phyloP scores from a whole-genome alignment of 1,140 invertebrate genomes.

The Acyrthosiphon pisum region DNA sequence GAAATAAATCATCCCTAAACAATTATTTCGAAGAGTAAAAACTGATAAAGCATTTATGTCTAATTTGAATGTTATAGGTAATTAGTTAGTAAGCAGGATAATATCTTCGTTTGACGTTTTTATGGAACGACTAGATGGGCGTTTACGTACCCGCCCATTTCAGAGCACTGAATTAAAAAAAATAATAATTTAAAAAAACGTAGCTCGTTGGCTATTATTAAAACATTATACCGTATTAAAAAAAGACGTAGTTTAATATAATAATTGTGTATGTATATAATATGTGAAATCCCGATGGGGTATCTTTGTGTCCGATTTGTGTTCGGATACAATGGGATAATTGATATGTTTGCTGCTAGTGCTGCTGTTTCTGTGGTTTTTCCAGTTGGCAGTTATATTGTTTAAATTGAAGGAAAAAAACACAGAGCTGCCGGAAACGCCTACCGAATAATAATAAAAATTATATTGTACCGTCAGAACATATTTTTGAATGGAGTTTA shows the following conservation, averaged over 20 bases:
- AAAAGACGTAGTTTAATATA: conserved; percentile 31
- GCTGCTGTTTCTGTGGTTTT: conserved; percentile 51
- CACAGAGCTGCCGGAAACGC: conserved; percentile 55
- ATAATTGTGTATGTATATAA: conserved; percentile 48
- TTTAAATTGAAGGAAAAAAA: conserved; percentile 51
- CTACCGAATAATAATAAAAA: conserved; percentile 57
- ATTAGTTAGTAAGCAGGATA: conserved; percentile 5
- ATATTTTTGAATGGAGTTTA: conserved; percentile 41
- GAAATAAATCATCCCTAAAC: background rate
- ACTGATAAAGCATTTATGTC: background rate
- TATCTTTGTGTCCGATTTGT: conserved; percentile 56
- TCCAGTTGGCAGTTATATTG: conserved; percentile 55
- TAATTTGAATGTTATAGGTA: background rate
- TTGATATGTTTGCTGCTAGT: conserved; percentile 52
- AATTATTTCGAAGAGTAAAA: background rate
- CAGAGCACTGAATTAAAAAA: conserved; percentile 12
- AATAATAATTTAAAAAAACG: background rate
- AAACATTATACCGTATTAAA: conserved; percentile 45
- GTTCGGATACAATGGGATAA: conserved; percentile 56
- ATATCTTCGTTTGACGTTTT: conserved; percentile 54
- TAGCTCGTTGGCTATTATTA: conserved; percentile 29
- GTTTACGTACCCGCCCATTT: conserved; percentile 29
- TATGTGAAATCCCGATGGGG: conserved; percentile 54
- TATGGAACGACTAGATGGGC: conserved; percentile 39
- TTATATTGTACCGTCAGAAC: conserved; percentile 53